Percentiles rank a stretch among this genome's conserved stretches.
These are phyloP conservation scores for Pseudoatta argentina DNA, from an alignment of 1,140 invertebrate genomes.

Conservation along the genomic window DNA sequence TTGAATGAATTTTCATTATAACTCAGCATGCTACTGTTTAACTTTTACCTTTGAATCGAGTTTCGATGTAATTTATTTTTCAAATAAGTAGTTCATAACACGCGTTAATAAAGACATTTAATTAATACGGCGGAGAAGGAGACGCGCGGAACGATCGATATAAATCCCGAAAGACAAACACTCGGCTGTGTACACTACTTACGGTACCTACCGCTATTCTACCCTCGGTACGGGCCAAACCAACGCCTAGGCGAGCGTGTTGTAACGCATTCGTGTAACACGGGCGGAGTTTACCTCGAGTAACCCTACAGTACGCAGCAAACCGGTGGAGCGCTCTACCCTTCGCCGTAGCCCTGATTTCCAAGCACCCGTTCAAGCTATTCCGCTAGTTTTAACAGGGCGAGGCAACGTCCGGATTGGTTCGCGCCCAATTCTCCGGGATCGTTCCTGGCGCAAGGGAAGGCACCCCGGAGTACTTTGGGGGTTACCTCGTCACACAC, in stretches of 20 bases:
- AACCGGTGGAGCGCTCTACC: conserved; percentile 52
- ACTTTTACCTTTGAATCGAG: background rate
- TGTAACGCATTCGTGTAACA: conserved; percentile 75
- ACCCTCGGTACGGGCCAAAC: conserved; percentile 4
- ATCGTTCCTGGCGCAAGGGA: conserved; percentile 63
- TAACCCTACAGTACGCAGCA: conserved; percentile 59
- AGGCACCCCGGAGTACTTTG: conserved; percentile 73
- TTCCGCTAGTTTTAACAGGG: conserved; percentile 76
- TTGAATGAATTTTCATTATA: conserved; percentile 6
- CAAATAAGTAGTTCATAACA: conserved; percentile 25
- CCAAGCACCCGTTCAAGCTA: conserved; percentile 68
- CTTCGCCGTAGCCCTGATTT: conserved; percentile 58
- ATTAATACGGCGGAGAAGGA: conserved; percentile 43
- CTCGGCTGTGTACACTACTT: conserved; percentile 57
- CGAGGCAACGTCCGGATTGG: conserved; percentile 71
- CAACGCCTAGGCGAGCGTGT: conserved; percentile 54
- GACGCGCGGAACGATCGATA: conserved; percentile 24
- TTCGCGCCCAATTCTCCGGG: conserved; percentile 71
- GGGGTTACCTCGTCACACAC: conserved; percentile 70
- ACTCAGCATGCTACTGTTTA: background rate
- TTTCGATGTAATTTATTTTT: conserved; percentile 17
- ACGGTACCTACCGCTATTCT: conserved; percentile 53
- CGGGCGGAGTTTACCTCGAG: conserved; percentile 64
- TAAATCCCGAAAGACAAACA: conserved; percentile 62
- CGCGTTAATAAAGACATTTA: conserved; percentile 46